Evolutionary conservation across 53 echinoderm and acorn worm genomes (phyloP).

Genomic region (Stichopus horrens): DNA sequence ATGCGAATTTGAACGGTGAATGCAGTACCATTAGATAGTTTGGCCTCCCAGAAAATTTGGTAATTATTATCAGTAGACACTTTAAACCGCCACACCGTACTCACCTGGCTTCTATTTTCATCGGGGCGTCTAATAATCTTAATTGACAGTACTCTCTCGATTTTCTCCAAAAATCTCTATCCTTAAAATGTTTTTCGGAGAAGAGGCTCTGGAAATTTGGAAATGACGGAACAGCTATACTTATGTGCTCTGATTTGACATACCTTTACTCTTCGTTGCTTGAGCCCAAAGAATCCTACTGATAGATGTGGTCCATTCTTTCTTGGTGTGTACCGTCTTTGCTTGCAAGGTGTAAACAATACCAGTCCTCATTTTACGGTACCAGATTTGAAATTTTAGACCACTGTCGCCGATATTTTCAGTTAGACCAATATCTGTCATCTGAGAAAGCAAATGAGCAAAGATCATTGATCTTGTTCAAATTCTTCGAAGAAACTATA

Average conservation of each 20-base stretch:
- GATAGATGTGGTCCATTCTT: slow-evolving; percentile 71
- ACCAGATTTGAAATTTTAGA: slow-evolving; percentile 86
- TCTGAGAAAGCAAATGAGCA: slow-evolving; percentile 48
- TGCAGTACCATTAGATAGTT: too few relatives aligned
- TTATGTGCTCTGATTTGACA: background rate
- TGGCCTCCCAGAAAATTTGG: too few relatives aligned
- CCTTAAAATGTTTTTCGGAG: too few relatives aligned
- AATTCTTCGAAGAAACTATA: background rate
- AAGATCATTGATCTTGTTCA: background rate
- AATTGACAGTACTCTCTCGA: too few relatives aligned
- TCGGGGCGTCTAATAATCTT: too few relatives aligned
- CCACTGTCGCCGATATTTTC: slow-evolving; percentile 92
- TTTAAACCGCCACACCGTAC: too few relatives aligned
- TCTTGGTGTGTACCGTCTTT: slow-evolving; percentile 60
- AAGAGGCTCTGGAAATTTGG: too few relatives aligned
- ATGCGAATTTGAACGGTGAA: too few relatives aligned
- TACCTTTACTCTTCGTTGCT: slow-evolving; percentile 87
- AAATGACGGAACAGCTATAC: too few relatives aligned
- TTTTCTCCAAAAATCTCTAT: too few relatives aligned
- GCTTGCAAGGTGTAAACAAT: slow-evolving; percentile 84
- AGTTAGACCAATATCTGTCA: slow-evolving; percentile 89
- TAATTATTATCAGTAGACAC: too few relatives aligned
- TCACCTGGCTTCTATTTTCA: too few relatives aligned
- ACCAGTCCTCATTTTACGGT: slow-evolving; percentile 67
- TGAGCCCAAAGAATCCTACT: slow-evolving; percentile 78